Evolutionary conservation across 1,140 invertebrate species (phyloP).

Genomic region (Zaprionus inermis): DNA sequence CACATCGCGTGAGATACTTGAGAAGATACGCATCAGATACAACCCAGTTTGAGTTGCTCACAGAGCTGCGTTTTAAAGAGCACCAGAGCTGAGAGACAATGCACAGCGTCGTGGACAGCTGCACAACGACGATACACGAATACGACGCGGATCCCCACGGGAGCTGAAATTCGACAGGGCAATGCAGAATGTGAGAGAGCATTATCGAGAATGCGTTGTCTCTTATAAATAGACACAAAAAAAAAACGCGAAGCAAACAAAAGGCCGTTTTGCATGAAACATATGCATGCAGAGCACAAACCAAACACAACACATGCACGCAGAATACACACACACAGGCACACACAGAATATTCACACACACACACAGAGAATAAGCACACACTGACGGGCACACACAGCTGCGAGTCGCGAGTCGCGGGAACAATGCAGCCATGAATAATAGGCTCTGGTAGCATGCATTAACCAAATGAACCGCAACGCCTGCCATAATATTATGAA

Average conservation of each 20-base stretch:
- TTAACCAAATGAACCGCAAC: slow-evolving; percentile 80
- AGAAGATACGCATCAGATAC: neutral
- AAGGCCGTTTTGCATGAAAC: slow-evolving; percentile 30
- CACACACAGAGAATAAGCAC: slow-evolving; percentile 12
- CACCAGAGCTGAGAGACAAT: neutral
- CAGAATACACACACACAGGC: neutral
- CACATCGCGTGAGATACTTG: neutral
- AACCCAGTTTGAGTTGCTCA: neutral
- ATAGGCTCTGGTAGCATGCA: slow-evolving; percentile 68
- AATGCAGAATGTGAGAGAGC: slow-evolving; percentile 12
- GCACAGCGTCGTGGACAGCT: neutral
- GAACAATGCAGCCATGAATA: slow-evolving; percentile 71
- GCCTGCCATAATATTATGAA: slow-evolving; percentile 59
- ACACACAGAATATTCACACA: slow-evolving; percentile 16
- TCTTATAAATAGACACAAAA: slow-evolving; percentile 45
- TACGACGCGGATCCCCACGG: neutral
- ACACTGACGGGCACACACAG: slow-evolving; percentile 12
- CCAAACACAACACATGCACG: slow-evolving; percentile 6
- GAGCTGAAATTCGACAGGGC: slow-evolving; percentile 7
- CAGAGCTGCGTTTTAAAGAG: neutral
- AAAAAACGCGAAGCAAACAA: slow-evolving; percentile 53
- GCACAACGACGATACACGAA: neutral
- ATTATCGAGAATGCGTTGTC: slow-evolving; percentile 40
- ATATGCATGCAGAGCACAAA: slow-evolving; percentile 21
- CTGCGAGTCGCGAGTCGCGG: slow-evolving; percentile 49